Evolutionary conservation across 1,140 invertebrate species (phyloP), one percentile per base, ranked within the genome.

Genomic region (Caenorhabditis latens): DNA sequence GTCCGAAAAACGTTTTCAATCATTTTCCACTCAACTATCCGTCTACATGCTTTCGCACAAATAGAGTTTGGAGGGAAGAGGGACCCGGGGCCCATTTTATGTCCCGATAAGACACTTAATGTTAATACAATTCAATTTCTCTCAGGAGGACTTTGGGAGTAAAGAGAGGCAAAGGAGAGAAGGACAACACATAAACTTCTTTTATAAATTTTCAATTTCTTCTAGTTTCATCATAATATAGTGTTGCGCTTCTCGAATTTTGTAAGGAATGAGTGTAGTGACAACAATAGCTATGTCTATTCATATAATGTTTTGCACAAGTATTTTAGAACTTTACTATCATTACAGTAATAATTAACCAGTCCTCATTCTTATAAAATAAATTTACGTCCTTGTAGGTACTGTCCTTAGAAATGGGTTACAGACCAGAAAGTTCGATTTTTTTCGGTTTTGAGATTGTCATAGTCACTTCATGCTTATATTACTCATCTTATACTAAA

Each of bases 81-180:
- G 46, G 46, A 11, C 40, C 43, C 65, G 8, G 46, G 42, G 1
- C 42, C 71, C 71, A 79, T 79, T 79, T 79, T 79, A 79, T 79
- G 50, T 79, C 71, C 61, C 71, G 71, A 79, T 79, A 79, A 79
- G 71, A 79, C 71, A 79, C 71, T 79, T 79, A 79, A 79, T 79
- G 71, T 79, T 79, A 79, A 79, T 79, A 63, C 83, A 84, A 63
- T 61, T 58, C 58, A 84, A 63, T 84, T 63, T 63, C 53, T 84
- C 58, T 63, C 57, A 84, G 84, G 48, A 50, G 57, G 48, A 67
- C 84, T 19, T 48, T 46, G 61, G 43, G 84, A 43, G 43, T 42
- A 61, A 61, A 43, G 83, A 21, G 46, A n/a, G 61, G 5, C 43
- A 43, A 63, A n/a, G 43, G 40, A 19, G 55, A 50, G 50, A 65